Conservation (phyloP, 2,113 vertebrate species). For the Nycticorax nycticorax region DNA sequence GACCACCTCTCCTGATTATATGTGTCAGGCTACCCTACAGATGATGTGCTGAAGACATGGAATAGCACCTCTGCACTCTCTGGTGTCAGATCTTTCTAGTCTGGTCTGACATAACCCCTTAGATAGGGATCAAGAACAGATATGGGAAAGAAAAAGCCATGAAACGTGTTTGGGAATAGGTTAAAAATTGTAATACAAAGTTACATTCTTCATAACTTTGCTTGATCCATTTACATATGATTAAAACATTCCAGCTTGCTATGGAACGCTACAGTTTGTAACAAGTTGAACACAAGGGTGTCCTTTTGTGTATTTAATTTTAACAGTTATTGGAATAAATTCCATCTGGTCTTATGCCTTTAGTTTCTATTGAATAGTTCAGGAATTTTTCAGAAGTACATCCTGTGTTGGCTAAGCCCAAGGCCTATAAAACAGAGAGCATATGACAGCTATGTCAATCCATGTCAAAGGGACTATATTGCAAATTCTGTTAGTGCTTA, state of each 20-base stretch:
- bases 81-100: not conserved
- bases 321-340: not conserved
- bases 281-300: not conserved
- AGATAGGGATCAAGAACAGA: not conserved
- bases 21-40: not conserved
- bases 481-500: not conserved
- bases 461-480: not conserved
- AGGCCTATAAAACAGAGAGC: not conserved
- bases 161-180: not conserved
- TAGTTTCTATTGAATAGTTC: not conserved
- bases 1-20: not conserved
- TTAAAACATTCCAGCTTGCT: not conserved
- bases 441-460: not conserved
- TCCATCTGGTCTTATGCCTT: not conserved
- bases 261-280: not conserved
- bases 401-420: not conserved
- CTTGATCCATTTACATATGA: not conserved
- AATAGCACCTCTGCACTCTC: not conserved
- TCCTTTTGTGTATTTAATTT: not conserved
- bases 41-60: not conserved
- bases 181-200: not conserved
- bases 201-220: not conserved
- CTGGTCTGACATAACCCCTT: not conserved
- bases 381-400: not conserved
- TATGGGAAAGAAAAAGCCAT: not conserved